phyloP scores from a whole-genome alignment of 2,888 invertebrate species.

The Hermodice carunculata region DNA sequence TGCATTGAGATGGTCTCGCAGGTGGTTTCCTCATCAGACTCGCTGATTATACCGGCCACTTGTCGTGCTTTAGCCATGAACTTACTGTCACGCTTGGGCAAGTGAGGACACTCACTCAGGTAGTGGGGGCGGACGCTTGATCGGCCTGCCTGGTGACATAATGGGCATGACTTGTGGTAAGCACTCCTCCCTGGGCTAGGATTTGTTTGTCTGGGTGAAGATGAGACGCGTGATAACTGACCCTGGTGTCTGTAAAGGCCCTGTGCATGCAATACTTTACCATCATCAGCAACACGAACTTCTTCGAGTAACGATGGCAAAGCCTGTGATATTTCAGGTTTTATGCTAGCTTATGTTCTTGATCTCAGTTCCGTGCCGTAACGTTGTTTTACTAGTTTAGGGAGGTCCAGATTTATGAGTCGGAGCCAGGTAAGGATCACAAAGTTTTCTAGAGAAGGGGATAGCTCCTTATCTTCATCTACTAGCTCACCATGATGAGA shows the following conservation, averaged over 20 bases:
- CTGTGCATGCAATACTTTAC: no score
- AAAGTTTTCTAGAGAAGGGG: slow-evolving; percentile 39
- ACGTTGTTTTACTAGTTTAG: slow-evolving; percentile 35
- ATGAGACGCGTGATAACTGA: no score
- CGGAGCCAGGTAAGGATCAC: slow-evolving; percentile 35
- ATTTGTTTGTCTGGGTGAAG: no score
- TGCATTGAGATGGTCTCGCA: no score
- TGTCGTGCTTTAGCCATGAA: slow-evolving; percentile 33
- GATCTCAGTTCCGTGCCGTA: slow-evolving; percentile 20
- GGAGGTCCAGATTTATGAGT: slow-evolving; percentile 34
- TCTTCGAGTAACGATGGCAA: background rate
- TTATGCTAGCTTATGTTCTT: background rate
- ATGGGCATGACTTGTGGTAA: no score
- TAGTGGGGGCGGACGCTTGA: slow-evolving; percentile 29
- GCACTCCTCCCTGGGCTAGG: no score
- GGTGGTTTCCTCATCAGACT: no score
- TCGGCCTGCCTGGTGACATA: slow-evolving; percentile 33
- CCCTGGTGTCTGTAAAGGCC: no score
- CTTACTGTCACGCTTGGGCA: slow-evolving; percentile 32
- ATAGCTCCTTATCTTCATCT: slow-evolving; percentile 30
- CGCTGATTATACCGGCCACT: no score
- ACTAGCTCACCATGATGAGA: slow-evolving; percentile 35
- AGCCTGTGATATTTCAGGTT: no score
- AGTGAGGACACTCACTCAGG: slow-evolving; percentile 32
- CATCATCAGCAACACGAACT: no score